Base-by-base conservation (phyloP, 2,113 vertebrate species). In the Rynchops niger region DNA sequence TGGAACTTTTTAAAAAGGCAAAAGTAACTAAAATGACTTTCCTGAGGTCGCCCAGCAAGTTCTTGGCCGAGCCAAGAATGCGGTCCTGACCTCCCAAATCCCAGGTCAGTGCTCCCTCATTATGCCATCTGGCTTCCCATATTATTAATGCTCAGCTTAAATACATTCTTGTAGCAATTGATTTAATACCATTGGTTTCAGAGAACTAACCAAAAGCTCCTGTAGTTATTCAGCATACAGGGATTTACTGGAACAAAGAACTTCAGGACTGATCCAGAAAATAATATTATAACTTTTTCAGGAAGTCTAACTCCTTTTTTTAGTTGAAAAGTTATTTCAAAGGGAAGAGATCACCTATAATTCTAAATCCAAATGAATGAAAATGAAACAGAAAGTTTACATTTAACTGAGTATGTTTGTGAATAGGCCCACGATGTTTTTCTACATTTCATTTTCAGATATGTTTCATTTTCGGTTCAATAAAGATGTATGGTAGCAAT, bases 131-230 rank as follows among this genome's bases (percentile, higher is more conserved):
- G 85, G 82, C 74, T 76, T 93, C 92, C 78, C 66, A 36, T 61
- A 49, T 86, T 87, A 94, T 95, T 96, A 93, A 91, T 91, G 93
- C 70, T 91, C 69, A 72, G 78, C 81, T 93, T 96, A 97, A 96
- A 89, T 94, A 85, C 77, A 96, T 95, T 95, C 95, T 34, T 62
- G 78, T 29, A 94, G 78, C 87, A 94, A 96, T 94, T 94, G 96
- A 96, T 97, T 96, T 94, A 93, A 93, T 93, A 82, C 67, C 88
- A 90, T 96, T 95, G 93, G 87, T 90, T 97, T 88, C 92, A 94
- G 87, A 66, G 52, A 80, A 74, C 95, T 97, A 90, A 93, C 89
- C 89, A 87, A 95, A 95, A 94, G 30, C 73, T 91, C 73, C 70
- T 90, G 65, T 90, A 90, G 87, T 80, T 92, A 76, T 18, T 90